Percentiles rank a stretch among this genome's conserved stretches.
phyloP scores from a whole-genome alignment of 2,113 vertebrate genomes.

The Podilymbus podiceps region DNA sequence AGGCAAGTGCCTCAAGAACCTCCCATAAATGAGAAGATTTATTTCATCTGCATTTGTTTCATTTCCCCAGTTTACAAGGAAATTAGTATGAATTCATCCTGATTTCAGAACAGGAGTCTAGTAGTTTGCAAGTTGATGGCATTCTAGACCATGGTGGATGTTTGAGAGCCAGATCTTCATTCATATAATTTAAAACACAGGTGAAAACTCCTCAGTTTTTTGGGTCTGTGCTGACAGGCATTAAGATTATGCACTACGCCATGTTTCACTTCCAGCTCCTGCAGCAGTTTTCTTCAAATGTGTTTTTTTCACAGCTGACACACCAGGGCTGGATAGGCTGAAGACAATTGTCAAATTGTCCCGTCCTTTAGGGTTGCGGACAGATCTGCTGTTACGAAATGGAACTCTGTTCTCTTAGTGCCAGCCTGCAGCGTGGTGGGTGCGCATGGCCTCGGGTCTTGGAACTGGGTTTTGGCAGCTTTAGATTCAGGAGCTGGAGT shows the following conservation, averaged over 20 bases:
- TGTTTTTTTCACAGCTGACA: background rate
- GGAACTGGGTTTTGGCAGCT: background rate
- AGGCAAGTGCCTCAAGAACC: background rate
- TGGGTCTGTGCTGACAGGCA: background rate
- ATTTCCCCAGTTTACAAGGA: background rate
- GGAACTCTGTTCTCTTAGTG: background rate
- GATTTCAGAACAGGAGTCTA: background rate
- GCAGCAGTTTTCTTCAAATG: background rate
- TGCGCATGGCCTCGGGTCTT: background rate
- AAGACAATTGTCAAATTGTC: background rate
- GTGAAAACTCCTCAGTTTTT: background rate
- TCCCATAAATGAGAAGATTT: background rate
- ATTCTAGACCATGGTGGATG: background rate
- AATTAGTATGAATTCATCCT: background rate
- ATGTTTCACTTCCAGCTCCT: background rate
- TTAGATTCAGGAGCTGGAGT: background rate
- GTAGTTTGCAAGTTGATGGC: background rate
- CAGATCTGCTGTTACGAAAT: accelerated
- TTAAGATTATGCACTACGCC: background rate
- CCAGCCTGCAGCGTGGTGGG: background rate
- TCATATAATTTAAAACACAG: background rate
- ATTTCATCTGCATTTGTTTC: background rate
- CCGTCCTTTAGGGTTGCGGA: background rate
- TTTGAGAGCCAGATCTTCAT: background rate
- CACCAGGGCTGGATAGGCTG: too few species aligned